phyloP scores from a whole-genome alignment of 2,888 invertebrate genomes.

The Panopea generosa region DNA sequence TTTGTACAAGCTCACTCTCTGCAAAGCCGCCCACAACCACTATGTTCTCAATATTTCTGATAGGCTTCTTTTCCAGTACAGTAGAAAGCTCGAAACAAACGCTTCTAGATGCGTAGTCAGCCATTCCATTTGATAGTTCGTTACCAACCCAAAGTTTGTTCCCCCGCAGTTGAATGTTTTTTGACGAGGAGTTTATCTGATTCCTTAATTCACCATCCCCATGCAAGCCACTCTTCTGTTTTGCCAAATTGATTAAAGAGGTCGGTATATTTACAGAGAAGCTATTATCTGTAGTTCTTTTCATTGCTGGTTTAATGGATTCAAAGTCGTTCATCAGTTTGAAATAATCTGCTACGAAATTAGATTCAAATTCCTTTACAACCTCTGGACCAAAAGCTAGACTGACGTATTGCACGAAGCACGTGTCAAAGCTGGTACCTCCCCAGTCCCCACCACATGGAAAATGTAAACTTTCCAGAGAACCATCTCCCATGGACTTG shows the following conservation, averaged over 20 bases:
- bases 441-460: slow-evolving; percentile 58
- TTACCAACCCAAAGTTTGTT: slow-evolving; percentile 28
- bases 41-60: slow-evolving; percentile 27
- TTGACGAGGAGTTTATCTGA: slow-evolving; percentile 32
- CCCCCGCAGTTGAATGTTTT: slow-evolving; percentile 29
- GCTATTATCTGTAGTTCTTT: background rate
- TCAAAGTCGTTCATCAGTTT: slow-evolving; percentile 43
- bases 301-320: slow-evolving; percentile 3
- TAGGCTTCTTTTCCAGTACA: too few species aligned
- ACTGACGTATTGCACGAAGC: slow-evolving; percentile 37
- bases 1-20: slow-evolving; percentile 20
- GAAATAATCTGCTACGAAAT: slow-evolving; percentile 21
- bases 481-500: slow-evolving; percentile 37
- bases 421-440: slow-evolving; percentile 35
- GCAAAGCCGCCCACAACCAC: slow-evolving; percentile 47
- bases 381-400: slow-evolving; percentile 46
- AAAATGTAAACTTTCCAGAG: slow-evolving; percentile 18
- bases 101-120: slow-evolving; percentile 27
- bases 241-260: slow-evolving; percentile 23
- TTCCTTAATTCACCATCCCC: slow-evolving; percentile 17
- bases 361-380: slow-evolving; percentile 20
- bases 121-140: slow-evolving; percentile 37
- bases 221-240: slow-evolving; percentile 13
- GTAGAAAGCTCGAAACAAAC: too few species aligned
- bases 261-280: slow-evolving; percentile 25